Evolutionary conservation across 1,140 invertebrate species (phyloP).

Genomic region (Ylistrum balloti): DNA sequence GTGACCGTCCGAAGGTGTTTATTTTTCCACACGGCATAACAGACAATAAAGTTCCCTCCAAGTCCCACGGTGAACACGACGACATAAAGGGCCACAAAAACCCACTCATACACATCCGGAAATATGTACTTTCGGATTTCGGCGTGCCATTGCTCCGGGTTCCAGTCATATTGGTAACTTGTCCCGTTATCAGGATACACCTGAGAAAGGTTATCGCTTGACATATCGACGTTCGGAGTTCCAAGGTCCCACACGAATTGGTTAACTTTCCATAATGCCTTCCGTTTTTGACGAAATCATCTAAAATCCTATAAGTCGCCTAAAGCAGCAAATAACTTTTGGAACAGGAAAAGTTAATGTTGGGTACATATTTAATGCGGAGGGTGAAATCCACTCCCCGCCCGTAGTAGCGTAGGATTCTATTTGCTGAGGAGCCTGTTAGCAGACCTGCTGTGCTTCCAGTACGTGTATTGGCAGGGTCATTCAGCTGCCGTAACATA

Average conservation of each 20-base stretch:
- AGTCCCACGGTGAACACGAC: constrained; percentile 90
- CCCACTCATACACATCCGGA: constrained; percentile 66
- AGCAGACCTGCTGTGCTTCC: background rate
- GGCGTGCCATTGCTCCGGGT: background rate
- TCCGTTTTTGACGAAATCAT: background rate
- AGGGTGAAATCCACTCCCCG: background rate
- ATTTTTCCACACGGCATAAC: constrained; percentile 92
- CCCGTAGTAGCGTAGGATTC: background rate
- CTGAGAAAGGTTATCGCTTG: background rate
- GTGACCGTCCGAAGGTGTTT: constrained; percentile 93
- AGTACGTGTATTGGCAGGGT: background rate
- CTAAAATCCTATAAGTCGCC: background rate
- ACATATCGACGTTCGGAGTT: background rate
- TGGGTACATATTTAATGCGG: background rate
- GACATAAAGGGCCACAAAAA: constrained; percentile 84
- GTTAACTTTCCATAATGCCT: background rate
- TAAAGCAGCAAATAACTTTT: background rate
- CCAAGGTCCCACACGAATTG: background rate
- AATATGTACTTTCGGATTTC: constrained; percentile 37
- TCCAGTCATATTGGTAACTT: background rate
- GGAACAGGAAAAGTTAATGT: background rate
- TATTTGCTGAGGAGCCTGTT: background rate
- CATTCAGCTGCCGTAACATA: background rate
- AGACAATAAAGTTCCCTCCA: constrained; percentile 94
- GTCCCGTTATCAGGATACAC: background rate